phyloP scores from a whole-genome alignment of 2,113 vertebrate species.

The Apteryx owenii region DNA sequence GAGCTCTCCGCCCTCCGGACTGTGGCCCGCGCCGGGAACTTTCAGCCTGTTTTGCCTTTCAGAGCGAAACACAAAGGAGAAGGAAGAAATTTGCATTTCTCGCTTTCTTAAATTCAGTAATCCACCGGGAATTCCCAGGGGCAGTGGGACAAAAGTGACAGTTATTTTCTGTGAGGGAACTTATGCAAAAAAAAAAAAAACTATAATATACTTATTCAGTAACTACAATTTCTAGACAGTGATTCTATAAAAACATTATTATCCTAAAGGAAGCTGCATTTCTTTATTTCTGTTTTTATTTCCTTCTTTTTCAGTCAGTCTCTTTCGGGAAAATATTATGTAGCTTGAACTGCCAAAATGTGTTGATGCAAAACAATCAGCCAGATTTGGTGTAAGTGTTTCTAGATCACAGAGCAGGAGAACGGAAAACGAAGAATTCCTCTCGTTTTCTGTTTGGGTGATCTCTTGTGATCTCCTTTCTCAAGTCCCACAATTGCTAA shows the following conservation, averaged over 20 bases:
- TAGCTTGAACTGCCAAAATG: neutral
- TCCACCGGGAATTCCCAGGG: neutral
- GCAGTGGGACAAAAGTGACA: accelerated
- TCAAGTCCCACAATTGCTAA: neutral
- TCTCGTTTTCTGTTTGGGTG: neutral
- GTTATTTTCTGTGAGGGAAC: neutral
- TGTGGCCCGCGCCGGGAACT: neutral
- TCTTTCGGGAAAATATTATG: neutral
- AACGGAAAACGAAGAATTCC: neutral
- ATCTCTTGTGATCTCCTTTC: neutral
- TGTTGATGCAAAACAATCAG: neutral
- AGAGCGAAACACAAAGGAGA: slow-evolving; percentile 20
- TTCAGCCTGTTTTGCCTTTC: neutral
- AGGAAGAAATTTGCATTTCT: slow-evolving; percentile 8
- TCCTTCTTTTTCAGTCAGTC: neutral
- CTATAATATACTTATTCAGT: accelerated
- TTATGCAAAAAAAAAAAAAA: neutral
- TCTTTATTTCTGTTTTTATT: neutral
- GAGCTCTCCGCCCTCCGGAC: neutral
- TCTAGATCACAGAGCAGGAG: neutral
- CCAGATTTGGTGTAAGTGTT: neutral
- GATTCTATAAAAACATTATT: neutral
- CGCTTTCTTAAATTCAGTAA: slow-evolving; percentile 4
- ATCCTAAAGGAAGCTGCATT: neutral
- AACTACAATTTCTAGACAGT: neutral